Conservation (phyloP, 2,113 vertebrate genomes). For the Grallaria varia region DNA sequence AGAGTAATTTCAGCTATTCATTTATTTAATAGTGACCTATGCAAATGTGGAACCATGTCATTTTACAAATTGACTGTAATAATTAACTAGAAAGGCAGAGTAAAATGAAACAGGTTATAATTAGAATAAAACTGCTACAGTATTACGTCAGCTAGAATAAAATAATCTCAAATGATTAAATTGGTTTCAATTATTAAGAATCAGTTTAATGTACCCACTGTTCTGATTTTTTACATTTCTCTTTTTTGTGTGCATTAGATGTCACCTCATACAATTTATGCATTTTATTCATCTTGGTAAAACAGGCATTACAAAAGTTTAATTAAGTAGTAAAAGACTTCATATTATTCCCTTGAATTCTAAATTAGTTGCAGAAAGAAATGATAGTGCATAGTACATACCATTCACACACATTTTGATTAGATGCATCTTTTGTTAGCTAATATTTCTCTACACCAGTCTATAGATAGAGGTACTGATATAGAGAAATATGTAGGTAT, state of each 20-base stretch:
- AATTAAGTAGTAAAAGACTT: conserved; percentile 86
- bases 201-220: conserved; percentile 83
- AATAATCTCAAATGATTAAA: conserved; percentile 85
- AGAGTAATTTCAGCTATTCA: conserved; percentile 90
- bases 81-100: conserved; percentile 89
- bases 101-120: conserved; percentile 88
- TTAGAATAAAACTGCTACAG: conserved; percentile 87
- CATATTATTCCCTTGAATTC: conserved; percentile 80
- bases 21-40: conserved; percentile 94
- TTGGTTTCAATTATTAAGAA: conserved; percentile 87
- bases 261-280: conserved; percentile 83
- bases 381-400: conserved; percentile 69
- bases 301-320: conserved; percentile 85
- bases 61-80: conserved; percentile 90
- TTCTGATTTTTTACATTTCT: conserved; percentile 83
- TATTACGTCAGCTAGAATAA: conserved; percentile 87
- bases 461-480: conserved; percentile 39
- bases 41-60: conserved; percentile 90
- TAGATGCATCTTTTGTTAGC: conserved; percentile 70
- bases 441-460: conserved; percentile 48
- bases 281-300: conserved; percentile 84
- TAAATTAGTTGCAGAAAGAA: conserved; percentile 81
- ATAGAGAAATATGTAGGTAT: background rate
- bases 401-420: conserved; percentile 76
- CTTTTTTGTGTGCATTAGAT: conserved; percentile 82